Base-by-base conservation (phyloP, 1,140 invertebrate genomes). In the Geopemphigus sp. region DNA sequence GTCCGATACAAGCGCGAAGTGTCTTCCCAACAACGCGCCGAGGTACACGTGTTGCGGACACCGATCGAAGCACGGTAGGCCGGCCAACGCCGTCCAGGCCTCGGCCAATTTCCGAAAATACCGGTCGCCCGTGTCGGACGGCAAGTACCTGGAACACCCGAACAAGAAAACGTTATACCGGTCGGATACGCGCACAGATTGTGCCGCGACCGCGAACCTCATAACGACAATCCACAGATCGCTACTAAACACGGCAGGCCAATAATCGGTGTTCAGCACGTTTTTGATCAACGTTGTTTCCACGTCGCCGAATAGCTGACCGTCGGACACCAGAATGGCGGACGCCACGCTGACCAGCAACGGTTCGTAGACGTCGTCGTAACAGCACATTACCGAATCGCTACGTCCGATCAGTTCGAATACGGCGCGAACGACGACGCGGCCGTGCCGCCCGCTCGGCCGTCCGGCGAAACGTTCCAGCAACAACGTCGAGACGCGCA, bases 221-320 rank as follows among this genome's bases (percentile, higher is more conserved):
- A 63, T 61, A 32, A 78, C 29, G 29, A 63, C 50, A n/a, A 78
- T 63, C 74, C 74, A 78, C 10, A 78, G 50, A 17, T 78, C 74
- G 50, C 39, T 50, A 19, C 54, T 59, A 47, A 78, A 78, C 17
- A 78, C 17, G 10, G 74, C 74, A 26, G 74, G 32, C 74, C 56
- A 59, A 50, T 61, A 61, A 1, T 61, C n/a, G 19, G 32, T 78
- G 45, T 63, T 57, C 0, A 78, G 57, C 45, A 78, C 26, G 29
- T 63, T 78, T 47, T 47, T 8, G 26, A 78, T 61, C n/a, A 78
- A 45, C 1, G 63, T 78, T 29, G 63, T 61, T 63, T 78, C 74
- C 26, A 78, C 5, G 8, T 61, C 47, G 26, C 50, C 39, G 29
- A 78, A 78, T 14, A 78, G 29, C 15, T 15, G 15, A 11, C 39